Percentiles rank a stretch among this genome's conserved stretches.
These are phyloP conservation scores for Mantis religiosa DNA, from an alignment of 2,888 invertebrate species.

Conservation along the genomic window DNA sequence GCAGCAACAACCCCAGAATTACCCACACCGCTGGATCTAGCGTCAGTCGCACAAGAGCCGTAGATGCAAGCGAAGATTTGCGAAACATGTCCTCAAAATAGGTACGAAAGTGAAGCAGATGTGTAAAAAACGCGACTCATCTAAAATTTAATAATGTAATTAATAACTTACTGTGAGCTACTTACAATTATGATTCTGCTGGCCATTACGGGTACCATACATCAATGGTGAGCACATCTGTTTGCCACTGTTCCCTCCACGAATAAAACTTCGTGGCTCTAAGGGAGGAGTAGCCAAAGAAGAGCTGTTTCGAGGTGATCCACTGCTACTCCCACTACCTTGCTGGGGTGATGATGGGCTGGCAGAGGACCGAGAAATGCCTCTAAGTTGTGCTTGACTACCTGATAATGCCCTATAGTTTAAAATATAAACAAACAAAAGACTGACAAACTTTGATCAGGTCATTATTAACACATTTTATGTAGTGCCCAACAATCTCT, in stretches of 20 bases:
- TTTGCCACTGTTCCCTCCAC: constrained; percentile 35
- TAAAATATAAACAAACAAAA: background rate
- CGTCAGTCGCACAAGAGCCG: no score
- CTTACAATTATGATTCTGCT: background rate
- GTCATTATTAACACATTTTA: no score
- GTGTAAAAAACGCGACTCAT: no score
- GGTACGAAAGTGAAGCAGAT: no score
- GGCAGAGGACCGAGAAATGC: constrained; percentile 20
- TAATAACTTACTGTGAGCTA: background rate
- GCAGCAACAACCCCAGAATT: no score
- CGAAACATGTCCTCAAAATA: no score
- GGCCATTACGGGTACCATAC: constrained; percentile 2
- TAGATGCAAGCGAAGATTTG: no score
- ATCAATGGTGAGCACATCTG: constrained; percentile 3
- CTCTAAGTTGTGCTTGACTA: constrained; percentile 34
- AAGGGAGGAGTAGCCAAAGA: constrained; percentile 9
- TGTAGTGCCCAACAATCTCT: no score
- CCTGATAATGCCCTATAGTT: constrained; percentile 33
- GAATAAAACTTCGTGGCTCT: constrained; percentile 39
- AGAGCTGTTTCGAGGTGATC: constrained; percentile 13
- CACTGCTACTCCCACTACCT: background rate
- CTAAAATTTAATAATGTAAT: background rate
- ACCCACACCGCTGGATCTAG: no score
- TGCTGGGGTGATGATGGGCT: background rate
- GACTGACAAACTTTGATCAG: no score